Evolutionary conservation across 2,888 invertebrate genomes (phyloP).

Genomic region (Rhingia rostrata): DNA sequence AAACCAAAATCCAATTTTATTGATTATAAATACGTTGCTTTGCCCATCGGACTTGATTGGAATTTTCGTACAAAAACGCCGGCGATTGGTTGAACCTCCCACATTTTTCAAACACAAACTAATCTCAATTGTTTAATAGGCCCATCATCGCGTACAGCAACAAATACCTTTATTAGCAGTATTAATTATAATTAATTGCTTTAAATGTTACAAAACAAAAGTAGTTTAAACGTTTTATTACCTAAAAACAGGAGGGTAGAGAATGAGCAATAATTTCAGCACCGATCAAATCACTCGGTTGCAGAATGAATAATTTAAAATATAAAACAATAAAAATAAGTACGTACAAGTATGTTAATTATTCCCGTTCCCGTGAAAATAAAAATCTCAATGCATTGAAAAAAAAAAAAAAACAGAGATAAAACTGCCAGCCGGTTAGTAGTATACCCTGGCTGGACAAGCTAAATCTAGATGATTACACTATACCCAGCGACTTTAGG

Average conservation of each 20-base stretch:
- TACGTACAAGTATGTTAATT: no score
- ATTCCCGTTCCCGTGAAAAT: slow-evolving; percentile 10
- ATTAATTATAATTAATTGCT: slow-evolving; percentile 3
- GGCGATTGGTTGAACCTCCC: neutral
- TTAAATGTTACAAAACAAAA: slow-evolving; percentile 1
- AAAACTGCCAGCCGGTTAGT: neutral
- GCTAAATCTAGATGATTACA: slow-evolving; percentile 36
- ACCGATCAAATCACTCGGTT: slow-evolving; percentile 1
- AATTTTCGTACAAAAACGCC: neutral
- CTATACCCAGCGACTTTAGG: neutral
- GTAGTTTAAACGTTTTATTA: neutral
- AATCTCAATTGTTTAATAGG: slow-evolving; percentile 36
- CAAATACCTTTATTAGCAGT: neutral
- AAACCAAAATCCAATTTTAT: no score
- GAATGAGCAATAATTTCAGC: neutral
- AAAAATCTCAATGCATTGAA: slow-evolving; percentile 1
- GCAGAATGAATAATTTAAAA: neutral
- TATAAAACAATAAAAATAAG: no score
- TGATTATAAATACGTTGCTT: no score
- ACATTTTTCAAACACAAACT: slow-evolving; percentile 7
- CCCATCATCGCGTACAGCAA: neutral
- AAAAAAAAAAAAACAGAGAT: no score
- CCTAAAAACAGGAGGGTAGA: neutral
- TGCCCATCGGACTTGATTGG: neutral
- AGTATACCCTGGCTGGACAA: slow-evolving; percentile 6